Percentiles rank a stretch among this genome's conserved stretches.
phyloP scores from a whole-genome alignment of 2,113 vertebrate genomes.

The Smithornis capensis region DNA sequence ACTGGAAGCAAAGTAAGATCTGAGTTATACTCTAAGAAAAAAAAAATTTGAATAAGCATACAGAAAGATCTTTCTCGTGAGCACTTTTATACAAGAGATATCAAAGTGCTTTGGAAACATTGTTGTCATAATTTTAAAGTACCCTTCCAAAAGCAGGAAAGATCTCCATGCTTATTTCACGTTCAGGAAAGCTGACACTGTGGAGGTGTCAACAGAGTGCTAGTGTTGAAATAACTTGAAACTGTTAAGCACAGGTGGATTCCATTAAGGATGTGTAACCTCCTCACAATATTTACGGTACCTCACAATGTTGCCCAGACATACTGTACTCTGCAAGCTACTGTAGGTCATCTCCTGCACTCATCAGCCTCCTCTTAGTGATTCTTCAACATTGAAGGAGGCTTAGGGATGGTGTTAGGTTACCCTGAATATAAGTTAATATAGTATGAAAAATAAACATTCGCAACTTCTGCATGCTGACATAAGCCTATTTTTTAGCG shows the following conservation, averaged over 20 bases:
- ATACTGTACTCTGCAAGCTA: not conserved
- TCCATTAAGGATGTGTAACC: not conserved
- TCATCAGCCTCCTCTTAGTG: not conserved
- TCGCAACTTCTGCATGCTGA: not conserved
- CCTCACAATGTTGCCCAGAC: not conserved
- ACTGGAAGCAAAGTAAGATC: slow-evolving; percentile 98
- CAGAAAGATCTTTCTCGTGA: not conserved
- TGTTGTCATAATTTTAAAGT: not conserved
- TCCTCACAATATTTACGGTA: not conserved
- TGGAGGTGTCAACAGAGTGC: not conserved
- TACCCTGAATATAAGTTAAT: not conserved
- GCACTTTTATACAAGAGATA: not conserved
- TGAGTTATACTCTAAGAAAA: not conserved
- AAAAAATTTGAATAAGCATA: not conserved
- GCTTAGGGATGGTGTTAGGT: not conserved
- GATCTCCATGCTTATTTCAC: not conserved
- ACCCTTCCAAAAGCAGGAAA: not conserved
- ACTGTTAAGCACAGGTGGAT: not conserved
- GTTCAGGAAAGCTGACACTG: not conserved
- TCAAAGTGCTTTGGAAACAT: not conserved
- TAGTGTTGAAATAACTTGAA: not conserved
- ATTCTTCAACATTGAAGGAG: not conserved
- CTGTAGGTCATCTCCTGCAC: not conserved
- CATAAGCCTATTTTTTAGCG: not conserved
- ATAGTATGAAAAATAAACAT: not conserved